Evolutionary conservation across 2,888 invertebrate species (phyloP).

Genomic region (Linnaemya tessellans): DNA sequence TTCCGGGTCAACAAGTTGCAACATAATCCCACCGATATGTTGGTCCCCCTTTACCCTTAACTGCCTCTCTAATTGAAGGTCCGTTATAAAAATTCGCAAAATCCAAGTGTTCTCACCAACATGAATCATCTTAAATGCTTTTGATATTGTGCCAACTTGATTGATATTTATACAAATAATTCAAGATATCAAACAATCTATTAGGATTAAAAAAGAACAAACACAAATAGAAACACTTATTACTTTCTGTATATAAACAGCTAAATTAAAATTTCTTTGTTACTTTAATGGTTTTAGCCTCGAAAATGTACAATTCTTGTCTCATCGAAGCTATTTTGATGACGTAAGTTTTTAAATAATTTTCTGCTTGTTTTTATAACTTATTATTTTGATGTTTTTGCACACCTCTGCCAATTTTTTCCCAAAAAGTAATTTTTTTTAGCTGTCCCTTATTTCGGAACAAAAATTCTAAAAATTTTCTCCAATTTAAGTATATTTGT

Average conservation of each 20-base stretch:
- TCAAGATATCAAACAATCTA: slow-evolving; percentile 37
- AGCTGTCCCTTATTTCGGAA: slow-evolving; percentile 5
- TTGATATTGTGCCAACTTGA: slow-evolving; percentile 56
- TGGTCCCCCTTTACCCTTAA: slow-evolving; percentile 98
- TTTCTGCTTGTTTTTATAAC: slow-evolving; percentile 22
- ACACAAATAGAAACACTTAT: slow-evolving; percentile 21
- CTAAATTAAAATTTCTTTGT: slow-evolving; percentile 56
- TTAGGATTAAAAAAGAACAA: slow-evolving; percentile 13
- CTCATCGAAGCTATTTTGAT: slow-evolving; percentile 66
- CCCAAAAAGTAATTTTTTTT: slow-evolving; percentile 27
- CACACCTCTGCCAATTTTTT: slow-evolving; percentile 64
- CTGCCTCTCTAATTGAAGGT: slow-evolving; percentile 93
- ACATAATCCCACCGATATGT: slow-evolving; percentile 99
- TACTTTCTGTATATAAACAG: background rate
- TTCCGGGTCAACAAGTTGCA: slow-evolving; percentile 97
- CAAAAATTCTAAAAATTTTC: slow-evolving; percentile 54
- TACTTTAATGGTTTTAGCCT: slow-evolving; percentile 57
- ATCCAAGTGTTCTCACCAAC: slow-evolving; percentile 98
- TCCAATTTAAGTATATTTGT: slow-evolving; percentile 45
- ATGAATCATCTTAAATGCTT: slow-evolving; percentile 81
- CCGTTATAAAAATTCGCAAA: slow-evolving; percentile 95
- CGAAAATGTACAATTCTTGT: slow-evolving; percentile 61
- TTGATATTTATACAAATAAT: slow-evolving; percentile 22
- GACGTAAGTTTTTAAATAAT: slow-evolving; percentile 64
- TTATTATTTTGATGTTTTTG: slow-evolving; percentile 57